Conservation (phyloP, 2,797 vertebrate genomes). For the Danio kyathit region DNA sequence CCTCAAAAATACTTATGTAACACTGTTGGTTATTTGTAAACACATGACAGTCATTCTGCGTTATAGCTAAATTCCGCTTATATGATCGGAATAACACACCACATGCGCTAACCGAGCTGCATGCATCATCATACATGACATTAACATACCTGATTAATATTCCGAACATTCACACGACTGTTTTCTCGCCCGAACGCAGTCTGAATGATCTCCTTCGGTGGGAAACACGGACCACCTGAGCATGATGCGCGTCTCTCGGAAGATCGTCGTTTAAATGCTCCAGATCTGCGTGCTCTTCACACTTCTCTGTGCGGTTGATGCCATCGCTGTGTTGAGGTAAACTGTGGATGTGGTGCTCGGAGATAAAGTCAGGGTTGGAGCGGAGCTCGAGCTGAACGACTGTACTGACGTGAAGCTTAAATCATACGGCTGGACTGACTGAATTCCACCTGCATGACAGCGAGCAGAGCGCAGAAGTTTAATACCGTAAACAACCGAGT, state of each 20-base stretch:
- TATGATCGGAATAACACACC: not conserved
- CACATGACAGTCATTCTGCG: not conserved
- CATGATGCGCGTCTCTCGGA: constrained; percentile 30
- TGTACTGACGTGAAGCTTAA: constrained; percentile 17
- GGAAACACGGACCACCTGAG: constrained; percentile 32
- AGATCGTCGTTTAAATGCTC: constrained; percentile 17
- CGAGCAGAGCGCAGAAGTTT: constrained; percentile 57
- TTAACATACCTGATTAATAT: constrained; percentile 35
- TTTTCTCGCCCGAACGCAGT: constrained; percentile 22
- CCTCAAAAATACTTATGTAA: not conserved
- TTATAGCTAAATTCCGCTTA: not conserved
- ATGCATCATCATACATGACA: not conserved
- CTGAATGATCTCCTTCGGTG: not conserved
- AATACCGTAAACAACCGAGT: constrained; percentile 62
- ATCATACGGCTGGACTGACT: constrained; percentile 18
- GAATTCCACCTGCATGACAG: constrained; percentile 83
- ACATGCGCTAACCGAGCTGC: constrained; percentile 10
- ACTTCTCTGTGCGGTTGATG: constrained; percentile 9
- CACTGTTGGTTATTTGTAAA: not conserved
- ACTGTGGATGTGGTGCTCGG: not conserved
- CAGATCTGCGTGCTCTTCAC: not conserved
- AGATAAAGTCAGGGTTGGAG: constrained; percentile 5
- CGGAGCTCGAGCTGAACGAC: not conserved
- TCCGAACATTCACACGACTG: constrained; percentile 10
- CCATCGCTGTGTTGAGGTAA: not conserved